Base-by-base conservation (phyloP, 2,888 invertebrate genomes). In the Orthosia gothica region DNA sequence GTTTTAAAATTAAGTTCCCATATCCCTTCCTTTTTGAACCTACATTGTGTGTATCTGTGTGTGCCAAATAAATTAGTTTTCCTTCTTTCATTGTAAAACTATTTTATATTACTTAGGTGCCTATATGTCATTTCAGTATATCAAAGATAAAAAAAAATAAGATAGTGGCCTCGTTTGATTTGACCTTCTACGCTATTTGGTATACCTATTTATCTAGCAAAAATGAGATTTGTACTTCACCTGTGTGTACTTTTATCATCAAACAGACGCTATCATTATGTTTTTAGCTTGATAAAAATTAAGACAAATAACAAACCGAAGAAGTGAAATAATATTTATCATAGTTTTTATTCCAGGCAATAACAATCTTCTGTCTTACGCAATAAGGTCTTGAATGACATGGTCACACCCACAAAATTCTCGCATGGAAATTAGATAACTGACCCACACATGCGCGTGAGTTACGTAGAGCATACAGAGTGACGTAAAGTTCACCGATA, bases 401-500 rank as follows among this genome's bases (percentile, higher is more conserved):
- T 32, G 1, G 61, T 54, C 71, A 70, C 55, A 11, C 59, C 70
- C 54, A 74, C 65, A n/a, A 66, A 72, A 78, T 47, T 62, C 64
- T 45, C 57, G 79, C 67, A 76, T 85, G 65, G 74, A 69, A 65
- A 80, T 84, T 70, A 83, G 79, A 79, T 85, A 82, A 76, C 82
- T 7, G 5, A 70, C 72, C 13, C 76, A 79, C 74, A 80, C 76
- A 75, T 71, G 72, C 70, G 71, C 64, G 23, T 13, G 74, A 70
- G 74, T 83, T 69, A 74, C 68, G 70, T 52, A 23, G 45, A 54
- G 69, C 49, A 63, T 63, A 50, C 63, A 50, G 61, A 54, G 59
- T 75, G 76, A 77, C 84, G 86, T 84, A 66, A 79, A 75, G 79
- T 84, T 84, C 67, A 84, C 59, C 65, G 74, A 66, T 75, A 57